A percentile compares a stretch with the other conserved stretches of the same genome.
Conservation (phyloP, 2,113 vertebrate species). For the Aythya baeri region DNA sequence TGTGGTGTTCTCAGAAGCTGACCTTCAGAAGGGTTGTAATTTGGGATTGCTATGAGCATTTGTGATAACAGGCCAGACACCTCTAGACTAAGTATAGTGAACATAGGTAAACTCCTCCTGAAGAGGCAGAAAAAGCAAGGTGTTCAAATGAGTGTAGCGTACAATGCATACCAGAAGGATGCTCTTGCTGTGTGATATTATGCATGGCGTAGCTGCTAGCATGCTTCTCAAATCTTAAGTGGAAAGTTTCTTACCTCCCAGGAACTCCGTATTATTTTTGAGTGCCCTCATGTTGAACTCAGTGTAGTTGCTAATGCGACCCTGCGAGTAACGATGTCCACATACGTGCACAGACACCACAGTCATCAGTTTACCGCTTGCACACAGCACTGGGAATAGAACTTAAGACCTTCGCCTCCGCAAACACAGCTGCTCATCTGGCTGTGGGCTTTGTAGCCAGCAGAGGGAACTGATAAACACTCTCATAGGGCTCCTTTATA, state of each 20-base stretch:
- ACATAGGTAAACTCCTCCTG: neutral
- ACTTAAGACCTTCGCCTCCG: constrained; percentile 37
- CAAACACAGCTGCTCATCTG: constrained; percentile 73
- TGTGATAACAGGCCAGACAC: neutral
- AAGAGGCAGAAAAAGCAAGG: neutral
- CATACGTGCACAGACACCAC: constrained; percentile 45
- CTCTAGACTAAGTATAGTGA: neutral
- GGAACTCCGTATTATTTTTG: constrained; percentile 18
- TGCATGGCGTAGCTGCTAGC: neutral
- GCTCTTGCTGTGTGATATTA: neutral
- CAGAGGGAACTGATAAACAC: constrained; percentile 59
- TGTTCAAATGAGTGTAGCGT: neutral
- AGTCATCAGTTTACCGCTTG: constrained; percentile 46
- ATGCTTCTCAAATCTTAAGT: neutral
- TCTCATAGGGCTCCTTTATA: neutral
- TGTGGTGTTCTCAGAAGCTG: neutral
- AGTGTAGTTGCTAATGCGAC: constrained; percentile 24
- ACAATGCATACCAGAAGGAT: neutral
- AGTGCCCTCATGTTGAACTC: constrained; percentile 34
- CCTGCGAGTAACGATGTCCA: neutral
- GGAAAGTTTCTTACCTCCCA: constrained; percentile 14
- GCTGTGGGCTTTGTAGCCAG: constrained; percentile 60
- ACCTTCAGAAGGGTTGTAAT: neutral
- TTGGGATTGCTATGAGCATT: neutral
- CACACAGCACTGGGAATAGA: constrained; percentile 45